Conservation (phyloP, 2,797 vertebrate species). For the Clarias pachynema region DNA sequence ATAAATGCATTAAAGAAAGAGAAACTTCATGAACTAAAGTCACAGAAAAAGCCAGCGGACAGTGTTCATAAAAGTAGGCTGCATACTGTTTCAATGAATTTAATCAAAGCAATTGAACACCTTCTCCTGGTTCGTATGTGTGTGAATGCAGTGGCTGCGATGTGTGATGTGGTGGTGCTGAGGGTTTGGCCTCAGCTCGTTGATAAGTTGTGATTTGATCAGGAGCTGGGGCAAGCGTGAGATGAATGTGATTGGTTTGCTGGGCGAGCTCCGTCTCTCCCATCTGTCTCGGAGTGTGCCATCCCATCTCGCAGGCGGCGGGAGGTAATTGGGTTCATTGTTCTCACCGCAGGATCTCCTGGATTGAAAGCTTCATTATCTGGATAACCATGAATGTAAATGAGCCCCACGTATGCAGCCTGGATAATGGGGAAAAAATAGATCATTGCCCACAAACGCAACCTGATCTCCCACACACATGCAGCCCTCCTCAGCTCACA, state of each 20-base stretch:
- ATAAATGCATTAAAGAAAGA: neutral
- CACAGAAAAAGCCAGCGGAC: neutral
- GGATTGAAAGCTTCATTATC: constrained; percentile 88
- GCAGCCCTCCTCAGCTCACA: constrained; percentile 48
- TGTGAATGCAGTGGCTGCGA: constrained; percentile 47
- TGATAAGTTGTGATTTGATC: constrained; percentile 79
- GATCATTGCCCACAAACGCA: constrained; percentile 73
- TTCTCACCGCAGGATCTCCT: constrained; percentile 83
- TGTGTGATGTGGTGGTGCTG: constrained; percentile 63
- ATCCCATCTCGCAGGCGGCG: constrained; percentile 83
- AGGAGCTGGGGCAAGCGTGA: constrained; percentile 66
- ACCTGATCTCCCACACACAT: constrained; percentile 60
- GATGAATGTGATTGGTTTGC: constrained; percentile 86
- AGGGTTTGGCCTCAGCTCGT: constrained; percentile 74
- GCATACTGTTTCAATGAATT: neutral
- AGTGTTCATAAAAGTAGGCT: neutral
- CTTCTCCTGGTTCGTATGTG: constrained; percentile 25
- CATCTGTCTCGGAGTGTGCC: constrained; percentile 86
- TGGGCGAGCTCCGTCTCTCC: constrained; percentile 79
- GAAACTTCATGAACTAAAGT: neutral
- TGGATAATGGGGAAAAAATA: constrained; percentile 80
- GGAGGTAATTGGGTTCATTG: constrained; percentile 89
- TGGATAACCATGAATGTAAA: constrained; percentile 88
- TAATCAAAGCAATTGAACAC: neutral
- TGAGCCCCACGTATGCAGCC: constrained; percentile 78